Conservation (phyloP, 2,797 vertebrate genomes). For the Ptychadena robeensis region DNA sequence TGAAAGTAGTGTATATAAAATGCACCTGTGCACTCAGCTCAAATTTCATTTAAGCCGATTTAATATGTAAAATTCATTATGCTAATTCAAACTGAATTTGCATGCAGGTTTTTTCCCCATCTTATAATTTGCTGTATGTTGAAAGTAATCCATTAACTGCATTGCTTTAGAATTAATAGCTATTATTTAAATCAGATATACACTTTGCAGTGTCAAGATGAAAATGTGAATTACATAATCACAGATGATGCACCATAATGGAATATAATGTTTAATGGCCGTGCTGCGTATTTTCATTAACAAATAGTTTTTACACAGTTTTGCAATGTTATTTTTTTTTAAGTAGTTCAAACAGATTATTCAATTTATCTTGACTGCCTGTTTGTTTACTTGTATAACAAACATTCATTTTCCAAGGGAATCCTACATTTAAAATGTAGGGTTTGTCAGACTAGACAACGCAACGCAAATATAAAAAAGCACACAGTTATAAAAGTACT, state of each 20-base stretch:
- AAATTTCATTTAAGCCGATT: slow-evolving; percentile 63
- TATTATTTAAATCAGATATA: slow-evolving; percentile 19
- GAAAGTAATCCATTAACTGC: slow-evolving; percentile 27
- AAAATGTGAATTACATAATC: slow-evolving; percentile 21
- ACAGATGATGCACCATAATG: slow-evolving; percentile 15
- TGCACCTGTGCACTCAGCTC: slow-evolving; percentile 60
- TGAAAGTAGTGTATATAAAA: slow-evolving; percentile 61
- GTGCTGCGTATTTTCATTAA: slow-evolving; percentile 5
- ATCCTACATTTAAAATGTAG: too few species aligned
- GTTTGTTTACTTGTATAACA: too few species aligned
- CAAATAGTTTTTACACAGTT: neutral
- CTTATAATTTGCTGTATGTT: slow-evolving; percentile 29
- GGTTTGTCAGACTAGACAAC: too few species aligned
- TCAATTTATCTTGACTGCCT: neutral
- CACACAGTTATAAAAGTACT: too few species aligned
- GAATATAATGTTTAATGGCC: slow-evolving; percentile 35
- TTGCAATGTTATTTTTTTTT: neutral
- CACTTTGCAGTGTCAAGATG: slow-evolving; percentile 1
- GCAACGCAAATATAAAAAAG: too few species aligned
- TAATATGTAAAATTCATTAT: slow-evolving; percentile 62
- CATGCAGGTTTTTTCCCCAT: slow-evolving; percentile 20
- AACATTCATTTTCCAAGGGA: too few species aligned
- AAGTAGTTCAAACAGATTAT: neutral
- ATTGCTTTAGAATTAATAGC: slow-evolving; percentile 8
- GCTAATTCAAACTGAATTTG: slow-evolving; percentile 57